Base-by-base conservation (phyloP, 2,113 vertebrate genomes). In the Chrysochloris asiatica region DNA sequence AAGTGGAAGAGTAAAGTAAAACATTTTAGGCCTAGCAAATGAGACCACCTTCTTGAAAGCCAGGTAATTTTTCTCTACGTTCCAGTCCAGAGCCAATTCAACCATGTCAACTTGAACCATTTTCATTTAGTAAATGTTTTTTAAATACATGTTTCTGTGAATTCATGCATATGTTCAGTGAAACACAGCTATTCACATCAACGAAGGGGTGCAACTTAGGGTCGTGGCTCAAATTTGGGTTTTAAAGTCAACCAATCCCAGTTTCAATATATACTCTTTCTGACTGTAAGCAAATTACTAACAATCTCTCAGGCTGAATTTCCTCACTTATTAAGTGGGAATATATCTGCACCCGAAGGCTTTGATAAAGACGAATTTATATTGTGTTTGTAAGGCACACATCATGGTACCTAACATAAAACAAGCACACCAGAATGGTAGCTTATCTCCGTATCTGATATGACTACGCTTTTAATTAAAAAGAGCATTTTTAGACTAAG, bases 21-120 rank as follows among this genome's bases (percentile, higher is more conserved):
- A 93, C 50, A 94, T 93, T 95, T 94, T 73, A 73, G 91, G 83
- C 91, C 92, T 83, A 86, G 83, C 84, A 95, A 94, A 87, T 54
- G 83, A 91, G 92, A 94, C 96, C 94, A 95, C 89, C 83, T 95
- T 95, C 94, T 91, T 73, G 89, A 94, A 94, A 84, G 69, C 81
- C 92, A 92, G 84, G 76, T 92, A 86, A 91, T 90, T 81, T 95
- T 95, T 96, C 95, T 95, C 89, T 59, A 54, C 90, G 73, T 81
- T 61, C 82, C 90, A 90, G 48, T 81, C 79, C 88, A 93, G 89
- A 82, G 88, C 88, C 93, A 96, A 82, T 56, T 92, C 86, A 54
- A 83, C 77, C 88, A 96, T 92, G 95, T 92, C 79, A 78, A 86
- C 88, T 63, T 83, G 86, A 95, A 94, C 83, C 67, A 72, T 94